These are phyloP conservation scores for Cataglyphis cursor DNA, from an alignment of 2,888 invertebrate genomes.

Conservation along the genomic window DNA sequence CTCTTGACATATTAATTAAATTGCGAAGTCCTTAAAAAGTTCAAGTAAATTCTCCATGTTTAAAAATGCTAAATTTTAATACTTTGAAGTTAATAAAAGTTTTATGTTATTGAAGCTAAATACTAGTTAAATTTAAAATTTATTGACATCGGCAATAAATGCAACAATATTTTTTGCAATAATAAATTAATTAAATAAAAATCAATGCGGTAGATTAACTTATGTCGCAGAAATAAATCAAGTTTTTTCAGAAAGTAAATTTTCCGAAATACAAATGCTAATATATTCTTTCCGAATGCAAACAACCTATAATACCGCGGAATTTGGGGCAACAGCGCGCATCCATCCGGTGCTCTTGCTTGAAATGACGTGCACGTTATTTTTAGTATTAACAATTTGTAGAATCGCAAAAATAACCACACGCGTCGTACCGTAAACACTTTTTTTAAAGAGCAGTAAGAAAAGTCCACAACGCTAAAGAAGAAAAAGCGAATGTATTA, in stretches of 20 bases:
- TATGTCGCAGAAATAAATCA: background rate
- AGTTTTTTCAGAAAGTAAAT: background rate
- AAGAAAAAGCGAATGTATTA: background rate
- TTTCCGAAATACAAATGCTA: conserved; percentile 5
- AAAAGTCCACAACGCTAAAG: conserved; percentile 9
- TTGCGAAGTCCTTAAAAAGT: background rate
- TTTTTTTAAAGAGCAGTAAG: conserved; percentile 29
- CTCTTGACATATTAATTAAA: background rate
- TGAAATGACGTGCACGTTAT: conserved; percentile 69
- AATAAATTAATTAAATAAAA: background rate
- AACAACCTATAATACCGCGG: conserved; percentile 51
- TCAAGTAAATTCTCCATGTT: too few species aligned
- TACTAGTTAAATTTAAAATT: background rate
- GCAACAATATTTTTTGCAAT: background rate
- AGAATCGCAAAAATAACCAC: conserved; percentile 57
- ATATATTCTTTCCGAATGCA: background rate
- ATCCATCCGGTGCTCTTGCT: conserved; percentile 51
- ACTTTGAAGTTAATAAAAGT: background rate
- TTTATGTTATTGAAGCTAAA: background rate
- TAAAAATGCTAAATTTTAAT: background rate
- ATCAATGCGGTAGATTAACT: background rate
- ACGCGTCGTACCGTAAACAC: conserved; percentile 59
- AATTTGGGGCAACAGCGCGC: conserved; percentile 69
- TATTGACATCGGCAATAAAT: background rate
- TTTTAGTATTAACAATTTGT: conserved; percentile 73